Evolutionary conservation across 2,113 vertebrate genomes (phyloP).

Genomic region (Jaculus jaculus): DNA sequence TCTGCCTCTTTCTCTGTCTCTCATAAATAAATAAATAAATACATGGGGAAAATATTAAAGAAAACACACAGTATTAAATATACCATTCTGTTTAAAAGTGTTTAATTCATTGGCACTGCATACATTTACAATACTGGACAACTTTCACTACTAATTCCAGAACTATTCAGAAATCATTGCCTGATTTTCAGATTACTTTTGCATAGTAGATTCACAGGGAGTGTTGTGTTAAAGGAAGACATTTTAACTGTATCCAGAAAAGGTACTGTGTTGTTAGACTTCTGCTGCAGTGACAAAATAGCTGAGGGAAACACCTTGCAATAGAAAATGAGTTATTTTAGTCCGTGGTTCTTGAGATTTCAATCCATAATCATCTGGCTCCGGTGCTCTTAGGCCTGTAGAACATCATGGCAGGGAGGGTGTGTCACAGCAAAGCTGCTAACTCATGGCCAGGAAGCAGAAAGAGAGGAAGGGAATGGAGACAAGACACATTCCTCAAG

Average conservation of each 20-base stretch:
- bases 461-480: background rate
- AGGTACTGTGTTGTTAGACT: background rate
- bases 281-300: background rate
- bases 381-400: background rate
- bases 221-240: background rate
- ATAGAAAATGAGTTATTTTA: background rate
- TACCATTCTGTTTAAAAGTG: background rate
- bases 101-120: background rate
- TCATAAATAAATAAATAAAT: no score
- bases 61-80: background rate
- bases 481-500: background rate
- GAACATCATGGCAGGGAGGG: background rate
- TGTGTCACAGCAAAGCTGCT: background rate
- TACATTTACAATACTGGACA: background rate
- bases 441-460: background rate
- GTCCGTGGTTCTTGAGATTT: background rate
- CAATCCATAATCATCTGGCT: background rate
- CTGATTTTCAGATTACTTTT: background rate
- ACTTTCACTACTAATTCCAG: background rate
- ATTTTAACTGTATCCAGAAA: background rate
- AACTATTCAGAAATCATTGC: background rate
- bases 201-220: slow-evolving; percentile 3
- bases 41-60: no score
- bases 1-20: no score
- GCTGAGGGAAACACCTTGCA: background rate